These are phyloP conservation scores for Cyrtorhinus lividipennis DNA, from an alignment of 1,140 invertebrate species.

Conservation along the genomic window DNA sequence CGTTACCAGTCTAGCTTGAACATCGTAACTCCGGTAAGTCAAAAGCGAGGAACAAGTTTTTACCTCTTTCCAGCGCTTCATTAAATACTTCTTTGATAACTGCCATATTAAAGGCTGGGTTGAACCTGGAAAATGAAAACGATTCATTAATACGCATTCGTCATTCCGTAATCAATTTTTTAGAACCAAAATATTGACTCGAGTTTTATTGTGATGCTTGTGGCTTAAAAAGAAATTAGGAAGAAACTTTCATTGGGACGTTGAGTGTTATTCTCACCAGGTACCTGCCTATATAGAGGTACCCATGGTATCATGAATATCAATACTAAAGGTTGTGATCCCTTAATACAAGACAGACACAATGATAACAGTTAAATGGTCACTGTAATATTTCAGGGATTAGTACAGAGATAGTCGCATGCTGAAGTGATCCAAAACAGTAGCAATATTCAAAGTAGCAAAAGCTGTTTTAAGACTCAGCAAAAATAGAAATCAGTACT, in stretches of 20 bases:
- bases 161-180: background rate
- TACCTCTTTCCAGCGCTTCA: slow-evolving; percentile 81
- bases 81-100: slow-evolving; percentile 85
- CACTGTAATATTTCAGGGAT: too few species aligned
- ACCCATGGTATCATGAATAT: background rate
- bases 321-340: too few species aligned
- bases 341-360: too few species aligned
- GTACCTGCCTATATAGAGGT: background rate
- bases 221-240: too few species aligned
- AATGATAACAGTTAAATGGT: too few species aligned
- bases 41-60: background rate
- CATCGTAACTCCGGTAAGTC: background rate
- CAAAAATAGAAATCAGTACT: too few species aligned
- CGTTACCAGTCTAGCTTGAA: background rate
- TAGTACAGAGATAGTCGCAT: too few species aligned
- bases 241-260: background rate
- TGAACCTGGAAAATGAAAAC: slow-evolving; percentile 50
- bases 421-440: too few species aligned
- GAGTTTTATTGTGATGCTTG: background rate
- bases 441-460: too few species aligned
- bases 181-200: background rate
- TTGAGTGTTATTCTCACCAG: background rate
- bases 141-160: background rate
- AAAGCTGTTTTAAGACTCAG: too few species aligned
- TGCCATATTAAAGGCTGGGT: slow-evolving; percentile 78